Evolutionary conservation across 2,113 vertebrate genomes (phyloP).

Genomic region (Brachypteracias leptosomus): DNA sequence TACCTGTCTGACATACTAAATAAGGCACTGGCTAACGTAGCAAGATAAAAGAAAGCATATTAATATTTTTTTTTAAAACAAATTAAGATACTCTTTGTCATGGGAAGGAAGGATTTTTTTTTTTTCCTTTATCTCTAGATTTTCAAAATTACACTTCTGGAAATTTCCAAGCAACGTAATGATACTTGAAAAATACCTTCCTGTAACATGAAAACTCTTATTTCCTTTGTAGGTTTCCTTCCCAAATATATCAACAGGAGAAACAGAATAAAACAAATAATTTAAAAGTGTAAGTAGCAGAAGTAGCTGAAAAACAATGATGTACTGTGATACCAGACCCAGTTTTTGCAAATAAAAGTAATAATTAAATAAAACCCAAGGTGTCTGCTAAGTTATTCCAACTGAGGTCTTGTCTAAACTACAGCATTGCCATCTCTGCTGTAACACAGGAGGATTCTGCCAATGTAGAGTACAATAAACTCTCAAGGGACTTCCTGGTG

Average conservation of each 20-base stretch:
- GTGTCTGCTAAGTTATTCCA: background rate
- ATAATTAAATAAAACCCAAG: background rate
- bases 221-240: background rate
- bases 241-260: background rate
- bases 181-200: background rate
- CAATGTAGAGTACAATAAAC: rapidly evolving
- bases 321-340: background rate
- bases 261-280: background rate
- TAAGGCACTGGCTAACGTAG: background rate
- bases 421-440: background rate
- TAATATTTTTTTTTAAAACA: background rate
- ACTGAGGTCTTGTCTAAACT: background rate
- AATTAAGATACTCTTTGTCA: background rate
- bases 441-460: background rate
- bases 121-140: background rate
- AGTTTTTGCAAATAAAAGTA: background rate
- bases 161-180: background rate
- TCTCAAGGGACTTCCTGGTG: background rate
- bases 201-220: background rate
- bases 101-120: background rate
- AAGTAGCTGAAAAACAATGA: background rate
- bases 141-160: background rate
- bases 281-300: background rate
- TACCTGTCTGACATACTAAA: background rate
- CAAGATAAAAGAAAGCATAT: background rate